These are phyloP conservation scores for Prostheceraeus crozeri DNA, from an alignment of 2,888 invertebrate species.

Conservation along the genomic window DNA sequence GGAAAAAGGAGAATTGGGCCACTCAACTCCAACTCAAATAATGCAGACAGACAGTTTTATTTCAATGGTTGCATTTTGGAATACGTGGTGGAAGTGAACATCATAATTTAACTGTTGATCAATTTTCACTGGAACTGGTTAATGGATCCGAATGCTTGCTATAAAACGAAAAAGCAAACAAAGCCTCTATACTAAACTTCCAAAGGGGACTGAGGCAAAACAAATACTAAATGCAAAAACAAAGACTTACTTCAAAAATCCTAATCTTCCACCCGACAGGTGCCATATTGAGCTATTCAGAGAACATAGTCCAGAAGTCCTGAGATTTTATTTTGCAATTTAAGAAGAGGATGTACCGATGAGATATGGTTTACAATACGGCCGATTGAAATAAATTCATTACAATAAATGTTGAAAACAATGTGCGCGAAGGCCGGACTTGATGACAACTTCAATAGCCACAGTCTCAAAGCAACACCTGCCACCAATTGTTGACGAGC, in stretches of 20 bases:
- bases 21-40: slow-evolving; percentile 4
- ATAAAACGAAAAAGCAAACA: slow-evolving; percentile 15
- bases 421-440: neutral
- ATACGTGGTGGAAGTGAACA: slow-evolving; percentile 17
- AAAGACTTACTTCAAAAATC: slow-evolving; percentile 28
- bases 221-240: slow-evolving; percentile 23
- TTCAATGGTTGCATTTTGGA: slow-evolving; percentile 5
- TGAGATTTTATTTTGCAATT: too few relatives aligned
- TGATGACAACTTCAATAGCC: slow-evolving; percentile 23
- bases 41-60: slow-evolving; percentile 5
- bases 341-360: too few relatives aligned
- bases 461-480: slow-evolving; percentile 27
- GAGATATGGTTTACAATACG: neutral
- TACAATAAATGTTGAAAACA: slow-evolving; percentile 22
- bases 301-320: too few relatives aligned
- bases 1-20: slow-evolving; percentile 19
- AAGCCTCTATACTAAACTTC: neutral
- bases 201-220: slow-evolving; percentile 2
- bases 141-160: slow-evolving; percentile 11
- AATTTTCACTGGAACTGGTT: slow-evolving; percentile 24
- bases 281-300: slow-evolving; percentile 11
- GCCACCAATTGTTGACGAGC: slow-evolving; percentile 23
- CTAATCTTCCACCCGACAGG: slow-evolving; percentile 4
- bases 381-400: slow-evolving; percentile 19
- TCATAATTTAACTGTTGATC: slow-evolving; percentile 20